Conservation (phyloP, 2,113 vertebrate genomes). For the Oceanodroma tethys region DNA sequence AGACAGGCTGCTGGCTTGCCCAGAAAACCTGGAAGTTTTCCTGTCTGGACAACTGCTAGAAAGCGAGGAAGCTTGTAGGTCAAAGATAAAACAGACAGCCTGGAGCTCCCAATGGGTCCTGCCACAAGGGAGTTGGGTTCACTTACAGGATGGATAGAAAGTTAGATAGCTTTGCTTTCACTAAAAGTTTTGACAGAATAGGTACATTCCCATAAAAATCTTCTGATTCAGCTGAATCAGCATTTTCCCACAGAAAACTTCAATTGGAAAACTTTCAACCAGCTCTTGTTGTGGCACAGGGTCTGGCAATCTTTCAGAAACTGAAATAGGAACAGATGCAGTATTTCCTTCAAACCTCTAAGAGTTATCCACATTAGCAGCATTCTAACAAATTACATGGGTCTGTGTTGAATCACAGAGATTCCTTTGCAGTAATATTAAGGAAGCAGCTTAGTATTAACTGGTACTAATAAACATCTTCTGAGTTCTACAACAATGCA, state of each 20-base stretch:
- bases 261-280: neutral
- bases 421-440: neutral
- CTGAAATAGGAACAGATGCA: slow-evolving; percentile 20
- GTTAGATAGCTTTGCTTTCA: neutral
- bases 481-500: neutral
- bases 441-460: neutral
- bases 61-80: neutral
- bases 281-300: slow-evolving; percentile 3
- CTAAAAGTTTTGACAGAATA: neutral
- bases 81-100: neutral
- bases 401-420: neutral
- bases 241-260: slow-evolving; percentile 23
- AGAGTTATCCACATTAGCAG: neutral
- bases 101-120: neutral
- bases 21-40: neutral
- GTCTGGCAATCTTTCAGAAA: slow-evolving; percentile 23
- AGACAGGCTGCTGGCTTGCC: neutral
- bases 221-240: slow-evolving; percentile 11
- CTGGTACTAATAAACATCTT: neutral
- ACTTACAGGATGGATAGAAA: neutral
- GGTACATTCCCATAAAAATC: neutral
- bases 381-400: neutral
- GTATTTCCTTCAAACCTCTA: neutral
- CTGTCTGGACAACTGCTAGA: neutral
- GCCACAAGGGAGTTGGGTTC: neutral